Evolutionary conservation across 2,797 vertebrate genomes (phyloP).

Genomic region (Tapirus indicus): DNA sequence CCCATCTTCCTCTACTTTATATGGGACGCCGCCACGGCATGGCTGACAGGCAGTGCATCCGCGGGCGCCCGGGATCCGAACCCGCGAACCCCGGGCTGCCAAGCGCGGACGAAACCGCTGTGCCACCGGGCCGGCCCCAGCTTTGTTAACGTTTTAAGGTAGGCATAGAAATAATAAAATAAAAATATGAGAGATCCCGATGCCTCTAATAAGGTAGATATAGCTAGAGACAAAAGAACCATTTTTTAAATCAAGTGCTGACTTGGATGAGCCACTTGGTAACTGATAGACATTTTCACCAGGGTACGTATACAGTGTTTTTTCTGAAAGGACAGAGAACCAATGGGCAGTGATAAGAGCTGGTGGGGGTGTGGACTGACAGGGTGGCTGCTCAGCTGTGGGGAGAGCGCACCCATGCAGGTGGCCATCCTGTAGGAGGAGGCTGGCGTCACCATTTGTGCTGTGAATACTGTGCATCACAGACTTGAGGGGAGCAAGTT

Average conservation of each 20-base stretch:
- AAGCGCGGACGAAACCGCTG: no score
- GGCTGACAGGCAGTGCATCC: no score
- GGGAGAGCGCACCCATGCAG: not conserved
- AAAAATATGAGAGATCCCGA: not conserved
- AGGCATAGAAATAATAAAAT: slow-evolving; percentile 36
- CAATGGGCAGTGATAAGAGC: not conserved
- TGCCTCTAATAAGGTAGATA: not conserved
- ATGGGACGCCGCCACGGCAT: no score
- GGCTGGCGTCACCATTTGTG: not conserved
- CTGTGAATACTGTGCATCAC: not conserved
- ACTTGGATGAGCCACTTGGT: not conserved
- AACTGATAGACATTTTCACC: not conserved
- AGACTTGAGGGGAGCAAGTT: not conserved
- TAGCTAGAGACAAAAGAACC: not conserved
- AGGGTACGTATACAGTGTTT: not conserved
- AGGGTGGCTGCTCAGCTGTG: not conserved
- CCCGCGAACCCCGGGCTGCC: no score
- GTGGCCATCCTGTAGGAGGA: not conserved
- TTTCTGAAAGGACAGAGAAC: not conserved
- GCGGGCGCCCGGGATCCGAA: no score
- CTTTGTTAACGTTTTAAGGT: not conserved
- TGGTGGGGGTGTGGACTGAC: not conserved
- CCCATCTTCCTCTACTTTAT: no score
- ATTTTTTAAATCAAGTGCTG: not conserved
- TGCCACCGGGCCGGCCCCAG: no score